Evolutionary conservation across 2,888 invertebrate genomes (phyloP), one percentile per base, ranked within the genome.

Genomic region (Orthosia gothica): DNA sequence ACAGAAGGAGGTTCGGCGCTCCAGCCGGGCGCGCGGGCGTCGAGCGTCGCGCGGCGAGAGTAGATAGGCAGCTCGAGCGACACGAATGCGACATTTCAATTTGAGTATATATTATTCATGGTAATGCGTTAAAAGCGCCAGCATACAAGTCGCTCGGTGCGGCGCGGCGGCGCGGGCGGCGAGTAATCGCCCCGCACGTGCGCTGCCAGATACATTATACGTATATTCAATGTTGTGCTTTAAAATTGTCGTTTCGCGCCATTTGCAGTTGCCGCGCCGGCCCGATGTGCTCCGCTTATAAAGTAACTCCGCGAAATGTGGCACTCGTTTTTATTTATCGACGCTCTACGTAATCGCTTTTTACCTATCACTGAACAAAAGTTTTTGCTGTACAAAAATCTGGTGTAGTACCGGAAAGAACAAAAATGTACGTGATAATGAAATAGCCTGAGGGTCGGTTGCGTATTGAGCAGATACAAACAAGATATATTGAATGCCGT

Each of bases 61-160:
- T 90, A 94, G 95, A 95, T 93, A 94, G 95, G 94, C 93, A 92
- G 92, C 90, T 89, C 90, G 93, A 94, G 94, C 94, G 94, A 94
- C 94, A 91, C 92, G 95, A 95, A 95, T 95, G 94, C 96, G 96
- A 95, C 95, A 95, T 96, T 96, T 96, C 96, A 96, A 96, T 96
- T 96, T 96, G 94, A 93, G 94, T 91, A 95, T 96, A 96, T 96
- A 95, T 96, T 96, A 96, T 96, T 96, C 96, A 96, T 94, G 95
- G 95, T 96, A 96, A 96, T 96, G 94, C 96, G 95, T 95, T 96
- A 95, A 95, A 96, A 96, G 96, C 95, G 92, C 93, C 90, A 91
- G 91, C 94, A 93, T 93, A 94, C 93, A 93, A 93, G 93, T 93
- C 92, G 93, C 92, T 93, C 90, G 87, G 91, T 90, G 88, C 89